Conservation (phyloP, 2,797 vertebrate genomes). For the Heteromormyrus szaboi region DNA sequence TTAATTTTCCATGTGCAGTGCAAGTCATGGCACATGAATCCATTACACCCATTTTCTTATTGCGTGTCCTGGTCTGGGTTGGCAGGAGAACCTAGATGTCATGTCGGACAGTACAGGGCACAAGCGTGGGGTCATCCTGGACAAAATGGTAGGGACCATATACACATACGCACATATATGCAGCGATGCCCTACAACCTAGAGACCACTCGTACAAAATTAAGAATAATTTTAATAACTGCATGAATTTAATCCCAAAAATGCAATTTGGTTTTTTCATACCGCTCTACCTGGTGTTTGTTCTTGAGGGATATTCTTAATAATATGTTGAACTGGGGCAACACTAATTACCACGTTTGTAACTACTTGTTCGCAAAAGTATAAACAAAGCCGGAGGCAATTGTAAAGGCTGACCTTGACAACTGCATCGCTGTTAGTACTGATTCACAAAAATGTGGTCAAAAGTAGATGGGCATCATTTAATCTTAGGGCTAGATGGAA, state of each 20-base stretch:
- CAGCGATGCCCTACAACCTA: background rate
- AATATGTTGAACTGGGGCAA: background rate
- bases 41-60: background rate
- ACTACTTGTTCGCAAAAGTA: background rate
- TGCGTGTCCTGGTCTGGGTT: background rate
- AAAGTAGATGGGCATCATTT: background rate
- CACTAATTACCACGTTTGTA: background rate
- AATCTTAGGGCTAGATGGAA: background rate
- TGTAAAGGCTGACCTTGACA: background rate
- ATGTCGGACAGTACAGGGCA: background rate
- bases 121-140: background rate
- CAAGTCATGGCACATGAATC: background rate
- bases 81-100: background rate
- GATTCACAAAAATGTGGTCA: background rate
- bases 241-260: background rate
- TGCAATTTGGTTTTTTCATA: background rate
- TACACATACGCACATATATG: background rate
- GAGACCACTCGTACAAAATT: background rate
- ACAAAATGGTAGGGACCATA: background rate
- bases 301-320: background rate
- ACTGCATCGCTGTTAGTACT: background rate
- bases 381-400: background rate
- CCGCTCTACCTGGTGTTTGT: background rate
- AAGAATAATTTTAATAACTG: background rate
- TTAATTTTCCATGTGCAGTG: background rate